Evolutionary conservation across 2,113 vertebrate genomes (phyloP).

Genomic region (Cyprinus carpio): DNA sequence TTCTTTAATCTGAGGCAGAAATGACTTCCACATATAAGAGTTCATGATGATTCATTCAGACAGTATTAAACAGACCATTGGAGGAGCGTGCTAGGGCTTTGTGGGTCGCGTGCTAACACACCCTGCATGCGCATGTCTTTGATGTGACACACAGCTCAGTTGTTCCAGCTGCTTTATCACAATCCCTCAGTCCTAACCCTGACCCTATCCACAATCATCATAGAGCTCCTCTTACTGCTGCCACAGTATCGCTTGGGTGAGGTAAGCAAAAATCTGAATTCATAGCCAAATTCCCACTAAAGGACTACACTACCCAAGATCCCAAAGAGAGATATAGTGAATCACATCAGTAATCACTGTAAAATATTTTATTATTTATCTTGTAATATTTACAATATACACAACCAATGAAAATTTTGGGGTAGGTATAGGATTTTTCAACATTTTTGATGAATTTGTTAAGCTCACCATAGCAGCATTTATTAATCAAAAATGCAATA

Average conservation of each 20-base stretch:
- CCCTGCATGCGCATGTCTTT: constrained; percentile 41
- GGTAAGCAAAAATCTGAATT: not conserved
- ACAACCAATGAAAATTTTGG: not conserved
- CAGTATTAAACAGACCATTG: not conserved
- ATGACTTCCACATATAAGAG: not conserved
- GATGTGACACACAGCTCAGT: constrained; percentile 45
- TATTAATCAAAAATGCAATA: not conserved
- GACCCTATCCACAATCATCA: not conserved
- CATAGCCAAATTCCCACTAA: not conserved
- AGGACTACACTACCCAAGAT: not conserved
- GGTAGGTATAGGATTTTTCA: not conserved
- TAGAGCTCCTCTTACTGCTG: not conserved
- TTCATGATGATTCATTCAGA: not conserved
- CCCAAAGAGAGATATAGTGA: not conserved
- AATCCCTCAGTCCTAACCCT: constrained; percentile 22
- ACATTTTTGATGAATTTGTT: not conserved
- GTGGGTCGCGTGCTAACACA: constrained; percentile 39
- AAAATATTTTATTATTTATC: too few species aligned
- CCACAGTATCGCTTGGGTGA: not conserved
- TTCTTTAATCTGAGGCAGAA: not conserved
- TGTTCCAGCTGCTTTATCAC: constrained; percentile 42
- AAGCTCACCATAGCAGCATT: not conserved
- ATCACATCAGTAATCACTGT: not conserved
- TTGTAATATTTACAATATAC: not conserved
- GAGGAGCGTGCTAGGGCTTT: constrained; percentile 40